These are phyloP conservation scores for Alloplasta piceator DNA, from an alignment of 2,888 invertebrate genomes.

Conservation along the genomic window DNA sequence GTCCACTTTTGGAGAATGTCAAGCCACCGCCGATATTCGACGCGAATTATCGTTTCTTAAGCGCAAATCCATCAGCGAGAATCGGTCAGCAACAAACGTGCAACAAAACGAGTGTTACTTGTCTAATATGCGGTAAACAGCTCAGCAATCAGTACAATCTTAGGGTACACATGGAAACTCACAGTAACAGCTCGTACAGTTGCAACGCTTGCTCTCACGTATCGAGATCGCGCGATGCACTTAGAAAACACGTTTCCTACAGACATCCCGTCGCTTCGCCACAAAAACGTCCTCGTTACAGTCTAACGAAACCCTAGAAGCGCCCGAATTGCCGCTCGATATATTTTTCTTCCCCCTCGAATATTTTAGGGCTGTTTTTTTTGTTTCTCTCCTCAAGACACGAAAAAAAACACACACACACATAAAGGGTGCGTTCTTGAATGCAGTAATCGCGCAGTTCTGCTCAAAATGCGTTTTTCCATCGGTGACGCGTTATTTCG, in stretches of 20 bases:
- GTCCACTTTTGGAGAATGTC: constrained; percentile 75
- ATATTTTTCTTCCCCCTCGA: not conserved
- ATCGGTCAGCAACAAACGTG: constrained; percentile 67
- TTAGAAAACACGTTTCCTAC: constrained; percentile 95
- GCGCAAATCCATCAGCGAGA: constrained; percentile 26
- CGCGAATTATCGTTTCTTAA: constrained; percentile 62
- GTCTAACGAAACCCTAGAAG: constrained; percentile 76
- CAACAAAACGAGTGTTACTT: constrained; percentile 86
- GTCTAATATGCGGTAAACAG: constrained; percentile 94
- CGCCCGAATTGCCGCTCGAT: not conserved
- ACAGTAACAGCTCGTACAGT: constrained; percentile 94
- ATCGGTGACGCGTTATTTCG: too few relatives aligned
- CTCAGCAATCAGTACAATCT: constrained; percentile 96
- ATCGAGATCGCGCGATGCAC: constrained; percentile 93
- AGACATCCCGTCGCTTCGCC: constrained; percentile 88
- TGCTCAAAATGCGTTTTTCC: too few relatives aligned
- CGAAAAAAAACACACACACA: not conserved
- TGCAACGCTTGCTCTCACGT: constrained; percentile 95
- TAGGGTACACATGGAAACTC: constrained; percentile 95
- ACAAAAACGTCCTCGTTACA: constrained; percentile 82
- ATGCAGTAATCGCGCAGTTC: too few relatives aligned
- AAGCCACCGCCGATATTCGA: constrained; percentile 74
- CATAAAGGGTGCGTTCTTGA: too few relatives aligned
- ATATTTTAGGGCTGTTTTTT: constrained; percentile 52
- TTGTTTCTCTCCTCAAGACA: constrained; percentile 16